phyloP scores from a whole-genome alignment of 1,140 invertebrate species.

The Ephestia elutella region DNA sequence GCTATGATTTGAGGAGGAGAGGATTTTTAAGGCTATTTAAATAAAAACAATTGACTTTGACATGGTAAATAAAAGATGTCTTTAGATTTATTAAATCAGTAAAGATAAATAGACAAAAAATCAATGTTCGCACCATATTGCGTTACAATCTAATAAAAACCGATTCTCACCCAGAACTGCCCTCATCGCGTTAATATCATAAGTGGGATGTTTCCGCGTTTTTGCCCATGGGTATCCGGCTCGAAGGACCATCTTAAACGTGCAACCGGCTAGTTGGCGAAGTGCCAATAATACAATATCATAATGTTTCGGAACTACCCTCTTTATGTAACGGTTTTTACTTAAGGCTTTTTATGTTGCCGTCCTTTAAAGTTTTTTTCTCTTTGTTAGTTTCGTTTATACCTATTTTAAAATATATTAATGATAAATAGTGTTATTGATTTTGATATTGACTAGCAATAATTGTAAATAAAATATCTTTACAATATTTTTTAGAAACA shows the following conservation, averaged over 20 bases:
- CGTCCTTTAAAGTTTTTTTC: background rate
- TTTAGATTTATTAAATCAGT: too few species aligned
- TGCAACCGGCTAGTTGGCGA: background rate
- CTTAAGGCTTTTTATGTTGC: background rate
- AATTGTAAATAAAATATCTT: too few species aligned
- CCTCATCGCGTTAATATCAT: background rate
- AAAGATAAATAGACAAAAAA: too few species aligned
- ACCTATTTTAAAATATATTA: background rate
- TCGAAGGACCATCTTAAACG: constrained; percentile 3
- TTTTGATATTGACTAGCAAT: too few species aligned
- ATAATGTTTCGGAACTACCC: background rate
- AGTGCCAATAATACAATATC: constrained; percentile 3
- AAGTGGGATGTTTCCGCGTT: background rate
- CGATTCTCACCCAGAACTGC: background rate
- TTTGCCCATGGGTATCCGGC: background rate
- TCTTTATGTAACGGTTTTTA: constrained; percentile 2
- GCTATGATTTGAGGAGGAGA: too few species aligned
- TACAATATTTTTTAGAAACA: too few species aligned
- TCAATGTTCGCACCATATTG: too few species aligned
- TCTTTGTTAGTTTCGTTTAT: background rate
- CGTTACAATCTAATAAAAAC: background rate
- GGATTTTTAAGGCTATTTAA: too few species aligned
- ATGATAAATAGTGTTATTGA: too few species aligned
- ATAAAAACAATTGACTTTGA: too few species aligned
- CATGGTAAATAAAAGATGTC: too few species aligned